Percentiles rank a stretch among this genome's conserved stretches.
phyloP scores from a whole-genome alignment of 1,140 invertebrate genomes.

The Chrysoperla carnea region DNA sequence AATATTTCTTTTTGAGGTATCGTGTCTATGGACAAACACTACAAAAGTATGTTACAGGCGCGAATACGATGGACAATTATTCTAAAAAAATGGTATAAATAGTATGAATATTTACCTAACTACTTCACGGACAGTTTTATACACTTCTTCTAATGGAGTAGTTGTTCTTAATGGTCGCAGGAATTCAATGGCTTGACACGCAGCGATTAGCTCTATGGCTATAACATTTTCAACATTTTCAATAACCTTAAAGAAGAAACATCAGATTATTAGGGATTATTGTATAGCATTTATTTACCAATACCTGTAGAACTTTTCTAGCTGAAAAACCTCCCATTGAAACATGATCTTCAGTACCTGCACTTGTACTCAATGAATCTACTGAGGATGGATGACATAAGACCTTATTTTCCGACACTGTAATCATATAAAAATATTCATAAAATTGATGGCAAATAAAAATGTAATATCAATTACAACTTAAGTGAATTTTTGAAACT shows the following conservation, averaged over 20 bases:
- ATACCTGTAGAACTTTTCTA: slow-evolving; percentile 34
- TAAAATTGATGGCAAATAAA: neutral
- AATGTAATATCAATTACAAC: too few species aligned
- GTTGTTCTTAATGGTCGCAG: slow-evolving; percentile 51
- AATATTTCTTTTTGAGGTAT: too few species aligned
- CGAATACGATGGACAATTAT: too few species aligned
- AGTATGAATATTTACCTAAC: slow-evolving; percentile 24
- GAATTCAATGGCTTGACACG: slow-evolving; percentile 62
- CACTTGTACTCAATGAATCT: slow-evolving; percentile 53
- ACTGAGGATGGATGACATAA: slow-evolving; percentile 56
- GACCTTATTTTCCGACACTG: slow-evolving; percentile 58
- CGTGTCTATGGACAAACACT: too few species aligned
- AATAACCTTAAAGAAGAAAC: slow-evolving; percentile 26
- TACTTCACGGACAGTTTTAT: slow-evolving; percentile 38
- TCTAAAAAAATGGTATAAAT: too few species aligned
- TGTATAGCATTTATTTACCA: neutral
- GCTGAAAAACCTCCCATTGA: slow-evolving; percentile 60
- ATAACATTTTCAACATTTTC: slow-evolving; percentile 51
- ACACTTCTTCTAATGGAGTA: slow-evolving; percentile 47
- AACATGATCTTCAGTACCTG: slow-evolving; percentile 61
- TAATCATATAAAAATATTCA: slow-evolving; percentile 2
- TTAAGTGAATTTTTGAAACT: too few species aligned
- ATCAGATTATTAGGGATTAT: neutral
- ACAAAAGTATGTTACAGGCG: too few species aligned
- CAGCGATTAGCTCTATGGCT: slow-evolving; percentile 50